A percentile compares a stretch with the other conserved stretches of the same genome.
Conservation (phyloP, 2,113 vertebrate species). For the rabbit (Oryctolagus cuniculus) region DNA sequence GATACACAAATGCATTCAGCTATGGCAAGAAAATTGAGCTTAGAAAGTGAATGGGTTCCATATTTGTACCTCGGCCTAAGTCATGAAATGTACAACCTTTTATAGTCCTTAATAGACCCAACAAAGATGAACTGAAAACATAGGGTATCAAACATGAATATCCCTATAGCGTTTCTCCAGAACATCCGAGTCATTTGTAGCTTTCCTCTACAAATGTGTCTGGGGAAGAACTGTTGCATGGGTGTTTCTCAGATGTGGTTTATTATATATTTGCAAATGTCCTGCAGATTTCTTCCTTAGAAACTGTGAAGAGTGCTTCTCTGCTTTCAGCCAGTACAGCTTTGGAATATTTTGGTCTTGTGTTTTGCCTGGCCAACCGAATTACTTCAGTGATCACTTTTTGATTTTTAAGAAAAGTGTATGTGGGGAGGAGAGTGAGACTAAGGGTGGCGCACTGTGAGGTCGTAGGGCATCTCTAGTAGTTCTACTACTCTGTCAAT, state of each 20-base stretch:
- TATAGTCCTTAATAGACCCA: background rate
- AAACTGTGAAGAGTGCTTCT: background rate
- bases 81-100: background rate
- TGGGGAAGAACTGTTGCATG: background rate
- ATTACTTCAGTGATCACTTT: conserved; percentile 40
- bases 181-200: background rate
- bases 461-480: background rate
- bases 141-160: background rate
- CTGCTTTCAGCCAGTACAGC: background rate
- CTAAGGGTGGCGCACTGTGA: background rate
- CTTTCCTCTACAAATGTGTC: background rate
- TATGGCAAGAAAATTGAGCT: background rate
- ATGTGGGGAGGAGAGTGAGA: background rate
- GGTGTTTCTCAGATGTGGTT: conserved; percentile 11
- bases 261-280: conserved; percentile 31
- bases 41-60: background rate
- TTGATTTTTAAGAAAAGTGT: background rate
- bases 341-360: background rate
- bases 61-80: background rate
- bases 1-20: background rate
- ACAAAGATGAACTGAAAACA: conserved; percentile 31
- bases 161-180: background rate
- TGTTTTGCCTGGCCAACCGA: conserved; percentile 1
- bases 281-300: background rate
- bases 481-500: background rate